A percentile compares a stretch with the other conserved stretches of the same genome.
Evolutionary conservation across 2,888 invertebrate genomes (phyloP).

Genomic region (Dryobota labecula): DNA sequence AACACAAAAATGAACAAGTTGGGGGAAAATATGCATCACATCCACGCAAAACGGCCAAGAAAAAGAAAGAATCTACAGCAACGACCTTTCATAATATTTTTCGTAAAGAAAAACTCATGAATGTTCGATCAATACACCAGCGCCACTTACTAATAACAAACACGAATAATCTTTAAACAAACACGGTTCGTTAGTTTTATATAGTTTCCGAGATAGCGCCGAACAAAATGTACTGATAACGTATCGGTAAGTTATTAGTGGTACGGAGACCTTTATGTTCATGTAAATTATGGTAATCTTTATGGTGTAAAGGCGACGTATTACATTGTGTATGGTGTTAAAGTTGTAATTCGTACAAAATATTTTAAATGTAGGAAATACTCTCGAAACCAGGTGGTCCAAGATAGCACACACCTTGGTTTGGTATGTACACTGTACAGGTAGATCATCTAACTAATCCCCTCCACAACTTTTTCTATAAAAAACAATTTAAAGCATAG

Average conservation of each 20-base stretch:
- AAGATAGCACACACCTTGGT: neutral
- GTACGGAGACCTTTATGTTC: constrained; percentile 37
- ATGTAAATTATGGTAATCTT: constrained; percentile 52
- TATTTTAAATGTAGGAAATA: constrained; percentile 5
- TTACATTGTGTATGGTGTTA: constrained; percentile 23
- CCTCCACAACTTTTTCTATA: too few relatives aligned
- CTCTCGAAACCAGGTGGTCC: constrained; percentile 5
- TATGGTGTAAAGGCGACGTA: constrained; percentile 24
- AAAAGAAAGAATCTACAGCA: neutral
- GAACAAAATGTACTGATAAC: constrained; percentile 65
- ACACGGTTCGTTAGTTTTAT: constrained; percentile 62
- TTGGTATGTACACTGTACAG: neutral
- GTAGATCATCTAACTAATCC: too few relatives aligned
- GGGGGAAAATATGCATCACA: too few relatives aligned
- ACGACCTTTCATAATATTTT: neutral
- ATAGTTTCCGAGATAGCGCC: constrained; percentile 62
- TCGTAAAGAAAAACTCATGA: neutral
- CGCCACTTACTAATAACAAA: constrained; percentile 36
- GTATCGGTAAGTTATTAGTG: constrained; percentile 48
- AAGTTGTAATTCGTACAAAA: constrained; percentile 29
- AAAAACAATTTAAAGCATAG: too few relatives aligned
- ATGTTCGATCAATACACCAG: constrained; percentile 13
- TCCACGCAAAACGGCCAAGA: too few relatives aligned
- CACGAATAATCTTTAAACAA: constrained; percentile 58
- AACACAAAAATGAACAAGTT: too few relatives aligned